Evolutionary conservation across 2,113 vertebrate genomes (phyloP).

Genomic region (Lichenostomus cassidix): DNA sequence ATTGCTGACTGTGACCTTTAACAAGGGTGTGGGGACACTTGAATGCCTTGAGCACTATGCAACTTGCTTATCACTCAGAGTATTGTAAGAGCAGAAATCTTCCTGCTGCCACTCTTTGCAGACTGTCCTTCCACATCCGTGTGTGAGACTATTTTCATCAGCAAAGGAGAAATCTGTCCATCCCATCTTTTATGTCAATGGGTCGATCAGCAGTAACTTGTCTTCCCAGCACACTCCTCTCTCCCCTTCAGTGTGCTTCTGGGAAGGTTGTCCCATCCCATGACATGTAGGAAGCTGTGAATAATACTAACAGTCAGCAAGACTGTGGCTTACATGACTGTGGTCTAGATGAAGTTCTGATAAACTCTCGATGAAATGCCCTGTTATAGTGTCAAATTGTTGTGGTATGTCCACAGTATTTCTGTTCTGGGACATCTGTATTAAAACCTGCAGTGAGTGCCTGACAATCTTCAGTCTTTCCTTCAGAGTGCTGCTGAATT

Average conservation of each 20-base stretch:
- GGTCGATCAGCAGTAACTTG: not conserved
- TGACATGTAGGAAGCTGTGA: not conserved
- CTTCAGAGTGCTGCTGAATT: slow-evolving; percentile 29
- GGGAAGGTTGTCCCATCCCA: not conserved
- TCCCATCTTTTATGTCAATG: not conserved
- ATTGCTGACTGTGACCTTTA: slow-evolving; percentile 17
- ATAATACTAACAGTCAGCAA: not conserved
- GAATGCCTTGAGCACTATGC: not conserved
- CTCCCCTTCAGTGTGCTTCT: not conserved
- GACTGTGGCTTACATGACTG: not conserved
- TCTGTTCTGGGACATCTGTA: slow-evolving; percentile 37
- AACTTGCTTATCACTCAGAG: not conserved
- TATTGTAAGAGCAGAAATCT: not conserved
- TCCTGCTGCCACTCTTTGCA: not conserved
- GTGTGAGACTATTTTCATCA: not conserved
- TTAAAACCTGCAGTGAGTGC: slow-evolving; percentile 31
- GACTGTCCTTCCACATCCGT: not conserved
- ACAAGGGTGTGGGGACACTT: not conserved
- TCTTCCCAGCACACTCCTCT: not conserved
- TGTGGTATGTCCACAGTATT: slow-evolving; percentile 20
- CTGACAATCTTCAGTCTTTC: slow-evolving; percentile 18
- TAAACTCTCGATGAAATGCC: slow-evolving; percentile 17
- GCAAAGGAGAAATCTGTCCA: not conserved
- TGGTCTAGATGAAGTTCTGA: slow-evolving; percentile 33
- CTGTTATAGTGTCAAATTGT: slow-evolving; percentile 12